Conservation (phyloP, 2,113 vertebrate genomes). For the Erythrocebus patas region DNA sequence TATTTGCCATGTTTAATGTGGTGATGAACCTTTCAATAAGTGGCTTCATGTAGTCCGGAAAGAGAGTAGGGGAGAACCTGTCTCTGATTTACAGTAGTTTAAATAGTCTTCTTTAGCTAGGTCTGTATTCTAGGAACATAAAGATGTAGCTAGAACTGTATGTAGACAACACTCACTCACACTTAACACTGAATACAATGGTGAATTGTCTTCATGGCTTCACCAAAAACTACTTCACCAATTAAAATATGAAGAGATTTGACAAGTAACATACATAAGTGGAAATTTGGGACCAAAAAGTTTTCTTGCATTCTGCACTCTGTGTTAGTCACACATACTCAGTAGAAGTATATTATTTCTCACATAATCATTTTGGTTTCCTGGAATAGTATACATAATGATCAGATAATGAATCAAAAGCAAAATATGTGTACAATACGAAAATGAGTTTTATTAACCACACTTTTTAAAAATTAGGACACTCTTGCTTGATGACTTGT, state of each 20-base stretch:
- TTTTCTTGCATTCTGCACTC: conserved; percentile 20
- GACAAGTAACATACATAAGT: not conserved
- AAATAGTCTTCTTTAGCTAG: not conserved
- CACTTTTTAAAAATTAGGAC: not conserved
- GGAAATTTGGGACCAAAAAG: not conserved
- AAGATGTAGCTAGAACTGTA: not conserved
- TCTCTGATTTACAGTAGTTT: not conserved
- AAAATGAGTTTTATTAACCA: conserved; percentile 22
- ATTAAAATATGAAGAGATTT: conserved; percentile 30
- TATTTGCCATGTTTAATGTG: not conserved
- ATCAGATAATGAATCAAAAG: conserved; percentile 34
- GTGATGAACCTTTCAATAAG: not conserved
- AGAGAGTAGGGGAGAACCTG: not conserved
- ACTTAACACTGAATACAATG: not conserved
- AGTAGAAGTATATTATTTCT: conserved; percentile 32
- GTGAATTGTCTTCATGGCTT: not conserved
- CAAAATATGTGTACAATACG: conserved; percentile 8
- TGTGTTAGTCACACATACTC: not conserved
- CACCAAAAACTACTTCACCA: not conserved
- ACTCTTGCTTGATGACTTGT: too few relatives aligned
- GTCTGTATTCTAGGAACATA: not conserved
- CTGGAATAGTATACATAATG: not conserved
- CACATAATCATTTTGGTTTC: conserved; percentile 49
- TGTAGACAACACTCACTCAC: not conserved
- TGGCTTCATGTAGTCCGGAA: not conserved